phyloP scores from a whole-genome alignment of 2,797 vertebrate genomes.

The Acanthiza pusilla region DNA sequence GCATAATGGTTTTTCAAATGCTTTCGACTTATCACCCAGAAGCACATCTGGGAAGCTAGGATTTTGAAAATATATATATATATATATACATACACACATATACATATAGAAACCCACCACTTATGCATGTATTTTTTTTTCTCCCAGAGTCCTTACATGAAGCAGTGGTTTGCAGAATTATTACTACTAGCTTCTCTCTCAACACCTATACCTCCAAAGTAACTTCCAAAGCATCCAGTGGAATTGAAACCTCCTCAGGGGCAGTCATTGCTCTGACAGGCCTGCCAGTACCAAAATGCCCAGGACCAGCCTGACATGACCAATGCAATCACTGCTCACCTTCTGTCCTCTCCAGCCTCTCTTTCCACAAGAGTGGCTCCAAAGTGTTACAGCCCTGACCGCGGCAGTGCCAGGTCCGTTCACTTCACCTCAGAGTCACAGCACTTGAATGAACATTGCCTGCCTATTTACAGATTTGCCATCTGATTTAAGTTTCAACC shows the following conservation, averaged over 20 bases:
- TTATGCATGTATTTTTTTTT: not conserved
- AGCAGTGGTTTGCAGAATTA: not conserved
- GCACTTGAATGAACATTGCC: not conserved
- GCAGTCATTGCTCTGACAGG: not conserved
- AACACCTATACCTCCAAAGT: not conserved
- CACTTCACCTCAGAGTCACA: not conserved
- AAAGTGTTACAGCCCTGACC: not conserved
- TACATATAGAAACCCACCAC: not conserved
- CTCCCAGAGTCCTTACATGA: not conserved
- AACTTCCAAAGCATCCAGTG: not conserved
- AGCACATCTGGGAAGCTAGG: not conserved
- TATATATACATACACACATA: not conserved
- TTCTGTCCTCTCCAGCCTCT: not conserved
- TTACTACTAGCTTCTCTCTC: not conserved
- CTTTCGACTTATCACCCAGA: not conserved
- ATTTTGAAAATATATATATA: not conserved
- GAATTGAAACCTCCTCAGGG: not conserved
- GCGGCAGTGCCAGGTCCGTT: not conserved
- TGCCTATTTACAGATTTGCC: not conserved
- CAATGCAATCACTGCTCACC: constrained; percentile 6
- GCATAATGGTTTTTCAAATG: not conserved
- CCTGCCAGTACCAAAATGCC: not conserved
- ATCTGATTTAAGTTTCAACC: not conserved
- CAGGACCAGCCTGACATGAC: not conserved
- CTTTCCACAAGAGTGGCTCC: constrained; percentile 12